Percentiles rank a stretch among this genome's conserved stretches.
These are phyloP conservation scores for Sinocyclocheilus rhinocerous DNA, from an alignment of 2,113 vertebrate species.

Conservation along the genomic window DNA sequence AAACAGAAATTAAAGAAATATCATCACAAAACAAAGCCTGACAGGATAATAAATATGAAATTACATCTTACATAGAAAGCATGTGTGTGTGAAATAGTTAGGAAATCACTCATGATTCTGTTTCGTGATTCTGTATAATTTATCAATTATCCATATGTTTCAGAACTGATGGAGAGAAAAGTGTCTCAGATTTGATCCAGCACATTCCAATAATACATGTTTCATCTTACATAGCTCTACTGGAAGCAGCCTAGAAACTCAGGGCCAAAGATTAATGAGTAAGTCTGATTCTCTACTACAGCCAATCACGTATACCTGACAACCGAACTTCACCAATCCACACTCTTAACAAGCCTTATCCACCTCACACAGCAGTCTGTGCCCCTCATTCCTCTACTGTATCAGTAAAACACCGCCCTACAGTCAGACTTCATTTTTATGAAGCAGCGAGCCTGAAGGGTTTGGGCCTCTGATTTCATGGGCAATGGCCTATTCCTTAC, in stretches of 20 bases:
- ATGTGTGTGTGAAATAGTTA: neutral
- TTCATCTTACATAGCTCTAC: neutral
- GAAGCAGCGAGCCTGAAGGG: neutral
- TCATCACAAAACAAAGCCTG: neutral
- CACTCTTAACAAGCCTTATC: neutral
- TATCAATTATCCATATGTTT: conserved; percentile 26
- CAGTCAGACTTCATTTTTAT: neutral
- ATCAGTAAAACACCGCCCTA: conserved; percentile 2
- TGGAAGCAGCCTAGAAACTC: neutral
- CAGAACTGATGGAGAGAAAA: neutral
- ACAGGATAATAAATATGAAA: neutral
- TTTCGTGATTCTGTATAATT: neutral
- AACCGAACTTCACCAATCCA: neutral
- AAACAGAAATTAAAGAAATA: neutral
- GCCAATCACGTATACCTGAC: conserved; percentile 2
- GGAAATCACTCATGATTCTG: neutral
- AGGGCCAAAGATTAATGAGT: neutral
- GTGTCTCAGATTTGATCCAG: neutral
- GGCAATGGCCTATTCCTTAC: neutral
- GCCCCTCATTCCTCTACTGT: neutral
- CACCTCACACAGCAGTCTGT: neutral
- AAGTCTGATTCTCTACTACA: neutral
- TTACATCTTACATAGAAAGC: neutral
- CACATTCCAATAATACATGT: neutral
- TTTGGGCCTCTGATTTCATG: conserved; percentile 21